Base-by-base conservation (phyloP, 1,140 invertebrate species). In the Papilio aristodemus region DNA sequence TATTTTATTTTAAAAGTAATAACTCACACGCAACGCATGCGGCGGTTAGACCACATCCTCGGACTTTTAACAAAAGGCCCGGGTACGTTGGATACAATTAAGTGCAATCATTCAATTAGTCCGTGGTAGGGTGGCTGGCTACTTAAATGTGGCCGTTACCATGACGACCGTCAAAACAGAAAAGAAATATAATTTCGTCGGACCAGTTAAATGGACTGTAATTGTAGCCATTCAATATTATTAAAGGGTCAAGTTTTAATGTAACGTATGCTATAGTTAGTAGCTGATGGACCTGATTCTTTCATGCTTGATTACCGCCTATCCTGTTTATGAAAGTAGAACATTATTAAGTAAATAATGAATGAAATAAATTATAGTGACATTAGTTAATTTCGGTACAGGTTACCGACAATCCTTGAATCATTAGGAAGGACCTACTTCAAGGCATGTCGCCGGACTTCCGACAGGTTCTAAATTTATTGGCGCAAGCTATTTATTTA, bases 91-190 rank as follows among this genome's bases (percentile, higher is more conserved):
- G 59, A 19, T 77, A 69, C 79, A 84, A 85, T 85, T 84, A 85
- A 73, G 72, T 74, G 68, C 75, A 88, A 85, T 85, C 79, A 81
- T 84, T 82, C 78, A 84, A 83, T 88, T 83, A 82, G 32, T 9
- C 27, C 32, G 59, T 66, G 71, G 77, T 71, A 72, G 72, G 73
- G 77, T 74, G 77, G 71, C 70, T 69, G 67, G 50, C 62, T 36
- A 39, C 67, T 58, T 72, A 68, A 68, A 62, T 39, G 66, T 60
- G 62, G 14, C 70, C 59, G 72, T 77, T 70, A 69, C 68, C 68
- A 75, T 77, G 68, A 69, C 67, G 50, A 77, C 75, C 22, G 39
- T 37, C 54, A 41, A 64, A 67, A 70, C 58, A 59, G 11, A 58
- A 63, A 71, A 59, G 36, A 66, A 71, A 71, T 64, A 54, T 70